These are phyloP conservation scores for Montipora capricornis DNA, from an alignment of 64 coral and sea anemone genomes.

Conservation along the genomic window DNA sequence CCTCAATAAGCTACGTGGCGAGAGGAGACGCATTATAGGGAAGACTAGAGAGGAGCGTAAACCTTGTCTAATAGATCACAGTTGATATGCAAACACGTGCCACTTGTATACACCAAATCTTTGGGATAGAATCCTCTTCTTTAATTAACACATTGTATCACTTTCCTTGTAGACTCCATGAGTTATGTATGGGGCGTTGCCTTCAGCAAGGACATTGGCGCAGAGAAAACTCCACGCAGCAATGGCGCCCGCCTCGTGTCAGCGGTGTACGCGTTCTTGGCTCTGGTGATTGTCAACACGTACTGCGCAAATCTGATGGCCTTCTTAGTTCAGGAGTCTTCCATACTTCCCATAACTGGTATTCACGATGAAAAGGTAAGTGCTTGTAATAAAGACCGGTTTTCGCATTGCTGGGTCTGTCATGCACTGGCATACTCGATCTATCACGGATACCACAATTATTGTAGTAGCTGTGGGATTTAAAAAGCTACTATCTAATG, in stretches of 20 bases:
- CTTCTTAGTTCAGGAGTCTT: slow-evolving; percentile 47
- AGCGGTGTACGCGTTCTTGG: slow-evolving; percentile 70
- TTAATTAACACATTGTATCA: background rate
- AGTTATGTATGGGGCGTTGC: slow-evolving; percentile 86
- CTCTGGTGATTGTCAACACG: slow-evolving; percentile 67
- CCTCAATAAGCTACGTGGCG: no score
- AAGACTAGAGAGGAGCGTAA: background rate
- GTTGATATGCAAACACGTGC: no score
- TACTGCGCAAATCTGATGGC: slow-evolving; percentile 83
- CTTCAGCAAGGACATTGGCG: slow-evolving; percentile 79
- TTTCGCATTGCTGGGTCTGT: no score
- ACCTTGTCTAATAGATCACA: background rate
- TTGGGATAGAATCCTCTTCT: background rate
- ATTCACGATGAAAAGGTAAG: slow-evolving; percentile 57
- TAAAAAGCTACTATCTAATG: no score
- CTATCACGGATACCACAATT: no score
- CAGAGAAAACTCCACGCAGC: slow-evolving; percentile 68
- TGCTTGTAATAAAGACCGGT: background rate
- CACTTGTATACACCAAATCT: background rate
- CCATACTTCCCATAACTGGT: slow-evolving; percentile 60
- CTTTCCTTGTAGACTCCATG: slow-evolving; percentile 68
- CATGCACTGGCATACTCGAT: no score
- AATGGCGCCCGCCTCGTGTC: slow-evolving; percentile 71
- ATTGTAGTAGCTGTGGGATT: no score
- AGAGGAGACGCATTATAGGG: no score